These are phyloP conservation scores for Lithophane leautieri DNA, from an alignment of 2,888 invertebrate genomes.

Conservation along the genomic window DNA sequence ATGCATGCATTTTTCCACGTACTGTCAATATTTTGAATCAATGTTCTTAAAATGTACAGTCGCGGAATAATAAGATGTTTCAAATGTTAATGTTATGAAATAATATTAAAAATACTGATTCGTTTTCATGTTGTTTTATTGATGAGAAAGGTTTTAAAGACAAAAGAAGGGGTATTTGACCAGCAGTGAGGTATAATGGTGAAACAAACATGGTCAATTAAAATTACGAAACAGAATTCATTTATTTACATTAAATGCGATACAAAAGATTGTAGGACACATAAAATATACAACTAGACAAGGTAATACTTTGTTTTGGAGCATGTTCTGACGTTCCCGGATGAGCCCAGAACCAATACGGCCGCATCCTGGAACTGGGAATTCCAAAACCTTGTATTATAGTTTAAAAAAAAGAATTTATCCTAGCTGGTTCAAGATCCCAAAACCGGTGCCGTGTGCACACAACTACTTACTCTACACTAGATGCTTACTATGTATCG, in stretches of 20 bases:
- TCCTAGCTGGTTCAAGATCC: too few relatives aligned
- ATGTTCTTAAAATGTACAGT: background rate
- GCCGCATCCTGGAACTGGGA: background rate
- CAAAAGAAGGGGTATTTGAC: background rate
- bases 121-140: background rate
- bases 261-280: too few relatives aligned
- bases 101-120: background rate
- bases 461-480: too few relatives aligned
- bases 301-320: background rate
- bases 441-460: too few relatives aligned
- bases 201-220: background rate
- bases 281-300: background rate
- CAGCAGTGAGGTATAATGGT: background rate
- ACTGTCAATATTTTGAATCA: background rate
- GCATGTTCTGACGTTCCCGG: background rate
- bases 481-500: too few relatives aligned
- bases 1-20: background rate
- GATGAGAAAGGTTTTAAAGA: background rate
- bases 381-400: background rate
- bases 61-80: background rate
- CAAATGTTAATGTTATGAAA: background rate
- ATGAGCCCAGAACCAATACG: background rate
- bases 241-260: too few relatives aligned
- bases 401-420: background rate
- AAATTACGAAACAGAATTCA: too few relatives aligned